phyloP scores from a whole-genome alignment of 2,797 vertebrate genomes.

The Manis pentadactyla region DNA sequence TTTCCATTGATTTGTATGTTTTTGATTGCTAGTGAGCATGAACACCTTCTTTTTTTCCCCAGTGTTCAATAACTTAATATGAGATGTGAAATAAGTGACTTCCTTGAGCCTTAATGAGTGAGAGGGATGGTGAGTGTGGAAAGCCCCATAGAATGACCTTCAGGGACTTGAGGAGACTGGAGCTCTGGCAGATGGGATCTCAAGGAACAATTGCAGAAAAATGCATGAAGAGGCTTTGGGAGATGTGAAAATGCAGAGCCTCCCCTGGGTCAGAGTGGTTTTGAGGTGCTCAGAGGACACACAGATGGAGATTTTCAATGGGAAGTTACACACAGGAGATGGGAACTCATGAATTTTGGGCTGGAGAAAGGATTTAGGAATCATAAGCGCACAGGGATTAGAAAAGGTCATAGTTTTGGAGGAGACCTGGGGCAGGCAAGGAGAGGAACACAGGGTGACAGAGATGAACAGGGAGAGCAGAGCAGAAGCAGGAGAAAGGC shows the following conservation, averaged over 20 bases:
- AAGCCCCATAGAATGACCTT: background rate
- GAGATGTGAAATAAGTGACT: background rate
- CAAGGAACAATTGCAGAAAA: background rate
- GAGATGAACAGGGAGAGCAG: background rate
- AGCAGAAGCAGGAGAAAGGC: background rate
- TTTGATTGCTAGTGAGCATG: background rate
- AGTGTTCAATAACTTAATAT: background rate
- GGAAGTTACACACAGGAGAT: background rate
- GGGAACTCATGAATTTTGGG: background rate
- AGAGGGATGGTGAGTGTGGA: background rate
- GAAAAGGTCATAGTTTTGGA: background rate
- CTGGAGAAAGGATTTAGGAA: background rate
- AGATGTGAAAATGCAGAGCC: background rate
- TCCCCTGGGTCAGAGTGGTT: background rate
- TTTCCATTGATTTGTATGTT: background rate
- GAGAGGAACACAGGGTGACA: too few species aligned
- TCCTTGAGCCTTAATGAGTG: background rate
- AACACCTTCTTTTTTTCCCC: background rate
- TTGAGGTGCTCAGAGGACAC: background rate
- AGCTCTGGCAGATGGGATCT: background rate
- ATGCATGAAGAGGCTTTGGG: background rate
- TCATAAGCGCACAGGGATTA: background rate
- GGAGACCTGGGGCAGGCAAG: too few species aligned
- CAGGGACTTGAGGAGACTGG: background rate
- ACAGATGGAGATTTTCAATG: too few species aligned